These are phyloP conservation scores for Trogon surrucura DNA, from an alignment of 2,113 vertebrate genomes.

Conservation along the genomic window DNA sequence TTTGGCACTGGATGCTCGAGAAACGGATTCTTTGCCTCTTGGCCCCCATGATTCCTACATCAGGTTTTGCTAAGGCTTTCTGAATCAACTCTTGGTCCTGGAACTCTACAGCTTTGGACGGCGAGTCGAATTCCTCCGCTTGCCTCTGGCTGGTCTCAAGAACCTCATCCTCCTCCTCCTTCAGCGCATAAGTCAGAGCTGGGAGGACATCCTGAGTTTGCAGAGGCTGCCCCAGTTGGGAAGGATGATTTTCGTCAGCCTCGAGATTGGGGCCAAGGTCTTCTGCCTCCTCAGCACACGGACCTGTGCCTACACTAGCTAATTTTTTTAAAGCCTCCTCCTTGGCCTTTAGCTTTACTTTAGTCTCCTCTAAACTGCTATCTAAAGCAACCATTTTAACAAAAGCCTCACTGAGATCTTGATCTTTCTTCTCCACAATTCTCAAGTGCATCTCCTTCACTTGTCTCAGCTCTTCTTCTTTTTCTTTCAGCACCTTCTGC, in stretches of 20 bases:
- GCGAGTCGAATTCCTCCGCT: neutral
- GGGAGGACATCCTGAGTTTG: constrained; percentile 57
- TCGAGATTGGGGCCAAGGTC: constrained; percentile 75
- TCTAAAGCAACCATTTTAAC: constrained; percentile 88
- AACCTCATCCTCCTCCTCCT: constrained; percentile 69
- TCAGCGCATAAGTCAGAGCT: neutral
- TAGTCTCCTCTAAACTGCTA: constrained; percentile 88
- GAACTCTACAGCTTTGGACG: constrained; percentile 16
- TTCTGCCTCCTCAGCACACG: constrained; percentile 68
- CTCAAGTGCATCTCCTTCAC: constrained; percentile 87
- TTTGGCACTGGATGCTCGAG: constrained; percentile 93
- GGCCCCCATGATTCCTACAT: constrained; percentile 74
- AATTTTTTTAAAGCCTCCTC: constrained; percentile 84
- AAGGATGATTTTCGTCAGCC: constrained; percentile 76
- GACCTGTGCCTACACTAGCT: constrained; percentile 56
- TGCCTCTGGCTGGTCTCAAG: constrained; percentile 57
- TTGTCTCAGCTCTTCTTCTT: constrained; percentile 87
- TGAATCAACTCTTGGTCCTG: constrained; percentile 63
- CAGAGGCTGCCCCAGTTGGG: constrained; percentile 76
- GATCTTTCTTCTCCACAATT: constrained; percentile 86
- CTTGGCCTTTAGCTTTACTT: constrained; percentile 84
- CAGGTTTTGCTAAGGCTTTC: constrained; percentile 68
- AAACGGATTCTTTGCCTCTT: constrained; percentile 93
- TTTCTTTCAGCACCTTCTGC: constrained; percentile 83
- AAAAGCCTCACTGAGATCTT: constrained; percentile 88